Evolutionary conservation across 2,113 vertebrate species (phyloP), one percentile per base, ranked within the genome.

Genomic region (Ammospiza nelsoni): DNA sequence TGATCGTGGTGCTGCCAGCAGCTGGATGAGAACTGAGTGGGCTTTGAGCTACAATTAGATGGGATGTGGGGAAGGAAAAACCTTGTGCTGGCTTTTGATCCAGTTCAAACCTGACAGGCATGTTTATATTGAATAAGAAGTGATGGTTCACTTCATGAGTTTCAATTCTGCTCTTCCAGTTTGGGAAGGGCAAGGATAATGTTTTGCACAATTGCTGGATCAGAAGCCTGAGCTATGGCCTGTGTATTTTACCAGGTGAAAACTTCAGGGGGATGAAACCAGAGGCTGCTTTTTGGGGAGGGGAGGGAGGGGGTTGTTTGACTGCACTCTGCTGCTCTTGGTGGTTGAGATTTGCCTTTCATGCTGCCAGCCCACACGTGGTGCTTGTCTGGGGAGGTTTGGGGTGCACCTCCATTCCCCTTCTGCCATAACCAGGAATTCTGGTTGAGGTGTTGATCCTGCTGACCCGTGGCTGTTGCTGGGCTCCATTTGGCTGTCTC

Each of bases 101-200:
- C 84, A 29, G 69, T 78, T 79, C 89, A 33, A 81, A 63, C 80
- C 80, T 43, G 74, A 62, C 19, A 1, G 78, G 52, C 54, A 5
- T 29, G 92, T 82, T 84, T 66, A 48, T 72, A 67, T 90, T 87
- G 87, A 79, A 85, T 92, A 52, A 62, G 86, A 76, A 93, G 54
- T 61, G 52, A 54, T 69, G 69, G 84, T 63, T 93, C 54, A 3
- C 54, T 61, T 33, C 10, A 22, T 39, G 23, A n/a, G 44, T 77
- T 66, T 44, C 57, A 84, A 92, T 89, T 83, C 93, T 84, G 83
- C 90, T 65, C 37, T 20, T 87, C 92, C 85, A 78, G 75, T 89
- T 59, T 55, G 79, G 87, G 80, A 83, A 61, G 87, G 84, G 72
- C 63, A 35, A 17, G 69, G 73, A 35, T 6, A 11, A 9, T 37